phyloP scores from a whole-genome alignment of 2,888 invertebrate genomes.

The Eupithecia tripunctaria region DNA sequence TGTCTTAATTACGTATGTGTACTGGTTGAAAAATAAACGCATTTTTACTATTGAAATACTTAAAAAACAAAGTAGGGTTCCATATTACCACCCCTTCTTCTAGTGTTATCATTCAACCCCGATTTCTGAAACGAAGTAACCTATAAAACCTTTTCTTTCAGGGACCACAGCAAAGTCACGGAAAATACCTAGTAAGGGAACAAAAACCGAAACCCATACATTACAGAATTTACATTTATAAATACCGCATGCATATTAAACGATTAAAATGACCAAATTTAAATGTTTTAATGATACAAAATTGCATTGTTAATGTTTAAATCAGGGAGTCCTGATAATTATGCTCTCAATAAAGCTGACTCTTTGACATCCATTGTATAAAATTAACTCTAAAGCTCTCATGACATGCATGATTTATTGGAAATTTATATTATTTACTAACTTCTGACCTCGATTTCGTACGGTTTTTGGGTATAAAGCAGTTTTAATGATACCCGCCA shows the following conservation, averaged over 20 bases:
- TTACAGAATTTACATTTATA: not conserved
- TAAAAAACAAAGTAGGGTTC: too few relatives aligned
- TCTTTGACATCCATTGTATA: not conserved
- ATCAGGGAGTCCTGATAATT: not conserved
- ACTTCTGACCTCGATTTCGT: not conserved
- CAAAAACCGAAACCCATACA: not conserved
- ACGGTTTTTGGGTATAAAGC: not conserved
- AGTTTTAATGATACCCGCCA: not conserved
- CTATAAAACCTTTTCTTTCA: not conserved
- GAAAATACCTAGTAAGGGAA: not conserved
- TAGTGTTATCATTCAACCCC: too few relatives aligned
- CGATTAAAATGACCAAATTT: not conserved
- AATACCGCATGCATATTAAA: not conserved
- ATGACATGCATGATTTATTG: not conserved
- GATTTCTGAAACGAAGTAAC: too few relatives aligned
- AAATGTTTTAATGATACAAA: not conserved
- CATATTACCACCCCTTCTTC: too few relatives aligned
- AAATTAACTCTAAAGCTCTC: not conserved
- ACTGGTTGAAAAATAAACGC: too few relatives aligned
- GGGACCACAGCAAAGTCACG: not conserved
- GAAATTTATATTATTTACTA: not conserved
- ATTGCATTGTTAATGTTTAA: conserved; percentile 3
- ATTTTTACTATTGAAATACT: too few relatives aligned
- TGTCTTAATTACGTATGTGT: too few relatives aligned
- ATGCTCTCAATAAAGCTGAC: not conserved